Conservation (phyloP, 2,888 invertebrate genomes). For the Brachynemurus nebulosus region DNA sequence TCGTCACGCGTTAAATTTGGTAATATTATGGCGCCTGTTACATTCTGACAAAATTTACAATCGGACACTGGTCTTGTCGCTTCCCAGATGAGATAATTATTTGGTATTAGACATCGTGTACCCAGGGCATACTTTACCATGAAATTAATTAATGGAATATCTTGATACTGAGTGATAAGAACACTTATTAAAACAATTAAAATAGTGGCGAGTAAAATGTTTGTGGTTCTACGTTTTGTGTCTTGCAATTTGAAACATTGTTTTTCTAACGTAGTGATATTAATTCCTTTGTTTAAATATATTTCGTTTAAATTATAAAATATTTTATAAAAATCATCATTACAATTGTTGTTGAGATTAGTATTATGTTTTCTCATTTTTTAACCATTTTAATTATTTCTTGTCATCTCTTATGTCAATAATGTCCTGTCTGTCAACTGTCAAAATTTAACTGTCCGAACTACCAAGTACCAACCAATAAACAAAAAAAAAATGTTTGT, state of each 20-base stretch:
- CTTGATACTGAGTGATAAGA: not conserved
- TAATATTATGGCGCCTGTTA: constrained; percentile 52
- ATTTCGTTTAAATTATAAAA: too few relatives aligned
- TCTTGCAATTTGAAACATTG: not conserved
- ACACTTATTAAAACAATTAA: constrained; percentile 1
- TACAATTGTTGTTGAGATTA: too few relatives aligned
- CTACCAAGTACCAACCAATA: too few relatives aligned
- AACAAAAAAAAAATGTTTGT: too few relatives aligned
- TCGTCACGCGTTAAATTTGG: constrained; percentile 51
- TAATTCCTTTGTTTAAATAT: too few relatives aligned
- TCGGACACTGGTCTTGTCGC: constrained; percentile 70
- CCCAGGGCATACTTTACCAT: constrained; percentile 32
- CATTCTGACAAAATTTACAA: constrained; percentile 61
- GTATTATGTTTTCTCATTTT: too few relatives aligned
- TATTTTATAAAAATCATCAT: too few relatives aligned
- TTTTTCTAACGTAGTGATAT: not conserved
- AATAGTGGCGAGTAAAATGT: not conserved
- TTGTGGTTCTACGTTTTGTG: too few relatives aligned
- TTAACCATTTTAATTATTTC: too few relatives aligned
- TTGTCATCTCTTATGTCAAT: too few relatives aligned
- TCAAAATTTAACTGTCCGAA: too few relatives aligned
- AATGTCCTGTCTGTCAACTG: too few relatives aligned
- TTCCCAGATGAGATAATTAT: constrained; percentile 79
- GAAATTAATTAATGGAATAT: constrained; percentile 14
- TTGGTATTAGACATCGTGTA: constrained; percentile 62